A percentile compares a stretch with the other conserved stretches of the same genome.
These are phyloP conservation scores for Gymnorhina tibicen DNA, from an alignment of 2,113 vertebrate species.

Conservation along the genomic window DNA sequence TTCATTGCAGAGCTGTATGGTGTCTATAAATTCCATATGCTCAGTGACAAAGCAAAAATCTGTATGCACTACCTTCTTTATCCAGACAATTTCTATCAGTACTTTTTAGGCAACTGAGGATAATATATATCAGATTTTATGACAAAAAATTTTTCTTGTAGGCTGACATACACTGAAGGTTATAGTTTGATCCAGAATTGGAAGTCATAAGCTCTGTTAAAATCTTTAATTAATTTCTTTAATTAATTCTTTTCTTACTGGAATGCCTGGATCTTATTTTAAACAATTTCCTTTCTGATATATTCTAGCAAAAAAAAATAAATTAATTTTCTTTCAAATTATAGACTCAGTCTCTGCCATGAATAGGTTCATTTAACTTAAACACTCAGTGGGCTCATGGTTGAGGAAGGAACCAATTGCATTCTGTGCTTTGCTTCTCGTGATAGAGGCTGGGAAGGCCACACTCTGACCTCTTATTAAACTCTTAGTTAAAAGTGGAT, in stretches of 20 bases:
- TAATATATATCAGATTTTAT: not conserved
- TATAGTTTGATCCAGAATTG: not conserved
- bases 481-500: not conserved
- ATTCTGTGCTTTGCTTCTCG: not conserved
- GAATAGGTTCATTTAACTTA: not conserved
- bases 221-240: constrained; percentile 5
- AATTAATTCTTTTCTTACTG: not conserved
- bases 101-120: not conserved
- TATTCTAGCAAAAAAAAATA: not conserved
- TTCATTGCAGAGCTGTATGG: not conserved
- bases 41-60: not conserved
- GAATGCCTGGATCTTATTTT: not conserved
- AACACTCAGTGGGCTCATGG: not conserved
- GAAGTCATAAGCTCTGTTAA: not conserved
- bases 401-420: not conserved
- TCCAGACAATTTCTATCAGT: not conserved
- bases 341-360: not conserved
- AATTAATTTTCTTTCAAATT: not conserved
- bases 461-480: not conserved
- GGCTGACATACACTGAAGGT: not conserved
- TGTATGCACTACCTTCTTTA: not conserved
- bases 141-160: not conserved
- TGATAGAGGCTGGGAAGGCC: not conserved
- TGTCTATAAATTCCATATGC: not conserved
- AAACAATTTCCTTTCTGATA: constrained; percentile 32